Percentiles rank a stretch among this genome's conserved stretches.
Evolutionary conservation across 2,888 invertebrate species (phyloP).

Genomic region (Catotricha subobsoleta): DNA sequence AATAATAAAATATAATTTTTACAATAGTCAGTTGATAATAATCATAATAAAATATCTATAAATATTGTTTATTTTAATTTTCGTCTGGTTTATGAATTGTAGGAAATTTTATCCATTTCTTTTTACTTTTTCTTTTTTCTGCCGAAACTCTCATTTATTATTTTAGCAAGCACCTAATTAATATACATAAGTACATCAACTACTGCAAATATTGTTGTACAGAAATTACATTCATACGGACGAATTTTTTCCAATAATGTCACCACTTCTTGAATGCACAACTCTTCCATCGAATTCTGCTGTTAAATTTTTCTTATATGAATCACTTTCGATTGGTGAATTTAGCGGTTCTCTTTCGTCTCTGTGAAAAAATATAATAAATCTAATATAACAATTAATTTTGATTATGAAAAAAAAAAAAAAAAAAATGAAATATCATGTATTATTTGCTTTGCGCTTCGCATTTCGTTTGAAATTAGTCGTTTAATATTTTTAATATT

Average conservation of each 20-base stretch:
- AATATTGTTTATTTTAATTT: too few relatives aligned
- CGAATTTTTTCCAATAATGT: slow-evolving; percentile 77
- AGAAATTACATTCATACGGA: slow-evolving; percentile 38
- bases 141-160: neutral
- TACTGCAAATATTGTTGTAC: neutral
- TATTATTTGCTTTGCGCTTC: too few relatives aligned
- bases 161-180: too few relatives aligned
- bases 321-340: slow-evolving; percentile 32
- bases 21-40: too few relatives aligned
- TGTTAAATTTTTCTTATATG: slow-evolving; percentile 54
- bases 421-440: neutral
- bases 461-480: too few relatives aligned
- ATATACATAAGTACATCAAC: neutral
- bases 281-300: slow-evolving; percentile 68
- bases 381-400: too few relatives aligned
- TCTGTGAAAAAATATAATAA: slow-evolving; percentile 29
- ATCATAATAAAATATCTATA: too few relatives aligned
- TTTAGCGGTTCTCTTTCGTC: slow-evolving; percentile 69
- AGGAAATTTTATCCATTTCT: too few relatives aligned
- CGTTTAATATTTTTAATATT: too few relatives aligned
- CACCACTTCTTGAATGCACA: slow-evolving; percentile 66
- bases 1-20: too few relatives aligned
- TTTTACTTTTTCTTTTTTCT: too few relatives aligned
- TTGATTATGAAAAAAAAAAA: neutral
- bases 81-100: too few relatives aligned